Percentiles rank a stretch among this genome's conserved stretches.
These are phyloP conservation scores for Brassicogethes aeneus DNA, from an alignment of 2,888 invertebrate genomes.

Conservation along the genomic window DNA sequence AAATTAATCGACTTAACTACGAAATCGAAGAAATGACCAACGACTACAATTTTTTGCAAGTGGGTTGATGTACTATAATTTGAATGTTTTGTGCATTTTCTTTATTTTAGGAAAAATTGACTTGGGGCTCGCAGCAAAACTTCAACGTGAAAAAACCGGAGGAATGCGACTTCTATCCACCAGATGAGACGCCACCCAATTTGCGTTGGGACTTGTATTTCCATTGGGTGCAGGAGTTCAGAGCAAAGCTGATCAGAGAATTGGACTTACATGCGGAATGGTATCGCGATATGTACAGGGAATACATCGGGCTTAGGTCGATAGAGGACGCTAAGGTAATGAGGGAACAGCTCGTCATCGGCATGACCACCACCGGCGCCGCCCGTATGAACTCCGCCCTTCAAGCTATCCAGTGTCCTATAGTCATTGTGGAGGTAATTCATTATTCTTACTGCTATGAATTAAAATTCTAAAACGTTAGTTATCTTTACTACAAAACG, in stretches of 20 bases:
- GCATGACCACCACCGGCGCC: slow-evolving; percentile 71
- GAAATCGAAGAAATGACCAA: too few species aligned
- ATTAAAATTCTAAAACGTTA: too few species aligned
- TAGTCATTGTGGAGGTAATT: slow-evolving; percentile 61
- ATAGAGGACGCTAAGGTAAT: slow-evolving; percentile 50
- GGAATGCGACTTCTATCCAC: too few species aligned
- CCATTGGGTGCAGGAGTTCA: slow-evolving; percentile 26
- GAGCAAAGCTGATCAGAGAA: slow-evolving; percentile 11
- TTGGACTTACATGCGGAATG: slow-evolving; percentile 10
- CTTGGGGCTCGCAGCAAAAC: too few species aligned
- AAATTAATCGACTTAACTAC: too few species aligned
- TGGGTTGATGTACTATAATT: too few species aligned
- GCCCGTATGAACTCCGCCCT: slow-evolving; percentile 58
- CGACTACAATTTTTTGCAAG: too few species aligned
- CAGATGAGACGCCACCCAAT: slow-evolving; percentile 20
- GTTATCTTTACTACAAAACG: too few species aligned
- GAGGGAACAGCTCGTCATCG: slow-evolving; percentile 50
- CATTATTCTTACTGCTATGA: too few species aligned
- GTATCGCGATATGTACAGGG: slow-evolving; percentile 21
- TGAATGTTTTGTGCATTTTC: too few species aligned
- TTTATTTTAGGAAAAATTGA: too few species aligned
- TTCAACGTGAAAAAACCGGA: too few species aligned
- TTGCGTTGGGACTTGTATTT: slow-evolving; percentile 34
- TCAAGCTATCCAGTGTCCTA: slow-evolving; percentile 50
- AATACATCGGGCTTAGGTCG: slow-evolving; percentile 44